phyloP scores from a whole-genome alignment of 2,888 invertebrate genomes.

The Shargacucullia verbasci region DNA sequence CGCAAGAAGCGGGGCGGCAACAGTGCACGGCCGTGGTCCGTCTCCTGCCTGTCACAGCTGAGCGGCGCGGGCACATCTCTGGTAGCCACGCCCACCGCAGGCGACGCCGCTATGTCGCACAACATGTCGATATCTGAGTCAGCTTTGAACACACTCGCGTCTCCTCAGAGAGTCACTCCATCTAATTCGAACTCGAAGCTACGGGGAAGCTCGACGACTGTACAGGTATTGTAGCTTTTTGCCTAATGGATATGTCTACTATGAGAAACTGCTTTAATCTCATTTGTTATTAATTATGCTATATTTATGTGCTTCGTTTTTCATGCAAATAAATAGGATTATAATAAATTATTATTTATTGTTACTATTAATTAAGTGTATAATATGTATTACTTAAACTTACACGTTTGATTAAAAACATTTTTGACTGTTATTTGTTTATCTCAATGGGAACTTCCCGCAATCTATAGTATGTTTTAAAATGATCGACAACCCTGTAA shows the following conservation, averaged over 20 bases:
- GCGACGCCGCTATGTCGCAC: conserved; percentile 81
- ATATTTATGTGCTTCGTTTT: conserved; percentile 7
- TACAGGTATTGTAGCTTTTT: conserved; percentile 73
- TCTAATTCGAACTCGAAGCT: conserved; percentile 81
- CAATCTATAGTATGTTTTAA: too few relatives aligned
- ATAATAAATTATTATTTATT: too few relatives aligned
- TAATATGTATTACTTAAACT: too few relatives aligned
- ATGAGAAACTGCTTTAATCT: neutral
- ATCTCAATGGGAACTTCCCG: too few relatives aligned
- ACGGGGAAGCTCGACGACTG: conserved; percentile 84
- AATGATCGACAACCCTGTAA: too few relatives aligned
- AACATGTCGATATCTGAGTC: conserved; percentile 97
- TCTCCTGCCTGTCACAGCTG: conserved; percentile 94
- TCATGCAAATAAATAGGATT: too few relatives aligned
- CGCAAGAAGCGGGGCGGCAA: conserved; percentile 89
- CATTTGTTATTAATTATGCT: conserved; percentile 4
- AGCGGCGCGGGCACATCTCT: conserved; percentile 85
- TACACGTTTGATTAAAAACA: too few relatives aligned
- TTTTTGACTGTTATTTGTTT: too few relatives aligned
- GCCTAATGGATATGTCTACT: neutral
- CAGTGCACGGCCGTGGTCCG: conserved; percentile 95
- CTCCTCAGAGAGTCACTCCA: conserved; percentile 83
- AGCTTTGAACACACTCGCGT: conserved; percentile 93
- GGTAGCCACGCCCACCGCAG: conserved; percentile 78
- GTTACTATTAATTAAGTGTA: too few relatives aligned